Evolutionary conservation across 2,888 invertebrate genomes (phyloP), one percentile per base, ranked within the genome.

Genomic region (Eristalis pertinax): DNA sequence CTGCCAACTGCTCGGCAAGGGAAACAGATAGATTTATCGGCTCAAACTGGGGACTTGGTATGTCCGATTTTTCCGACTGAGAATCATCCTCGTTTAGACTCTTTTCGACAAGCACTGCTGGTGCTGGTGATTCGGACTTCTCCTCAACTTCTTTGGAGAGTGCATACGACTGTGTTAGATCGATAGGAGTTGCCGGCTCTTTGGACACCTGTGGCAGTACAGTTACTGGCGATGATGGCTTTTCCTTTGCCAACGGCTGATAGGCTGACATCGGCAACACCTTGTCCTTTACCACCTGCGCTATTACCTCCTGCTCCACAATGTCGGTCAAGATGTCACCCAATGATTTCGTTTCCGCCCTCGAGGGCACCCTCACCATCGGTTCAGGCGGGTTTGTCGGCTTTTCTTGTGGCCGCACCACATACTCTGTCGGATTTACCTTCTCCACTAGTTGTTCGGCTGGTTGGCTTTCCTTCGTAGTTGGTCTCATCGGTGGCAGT

Each of bases 271-370:
- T 0, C 19, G 50, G 50, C 19, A 19, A 8, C 2, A 19, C 50
- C 19, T 50, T 50, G 19, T 50, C 50, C 50, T 50, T 50, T 19
- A 19, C 50, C n/a, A 50, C 58, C 24, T 69, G 56, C 35, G 24
- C 35, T 32, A 64, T 41, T 4, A 64, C 58, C 56, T 76, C 68
- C 50, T 80, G 74, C 29, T 70, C 80, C 22, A 76, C 70, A 19
- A 41, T 67, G 58, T 72, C 67, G 0, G 76, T 32, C 19, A 82
- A 56, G 4, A 82, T 65, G 29, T 82, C 77, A 22, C 81, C 60
- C 56, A 81, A 43, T 0, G 75, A 76, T 15, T 81, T 76, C 1
- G 84, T 76, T n/a, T 22, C 43, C 5, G 60, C 15, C 26, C 58
- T 56, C 10, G 43, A 5, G 2, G 63, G 32, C 4, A 56, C 63